A percentile compares a stretch with the other conserved stretches of the same genome.
These are phyloP conservation scores for Drosophila yakuba DNA, from an alignment of 1,140 invertebrate genomes.

Conservation along the genomic window DNA sequence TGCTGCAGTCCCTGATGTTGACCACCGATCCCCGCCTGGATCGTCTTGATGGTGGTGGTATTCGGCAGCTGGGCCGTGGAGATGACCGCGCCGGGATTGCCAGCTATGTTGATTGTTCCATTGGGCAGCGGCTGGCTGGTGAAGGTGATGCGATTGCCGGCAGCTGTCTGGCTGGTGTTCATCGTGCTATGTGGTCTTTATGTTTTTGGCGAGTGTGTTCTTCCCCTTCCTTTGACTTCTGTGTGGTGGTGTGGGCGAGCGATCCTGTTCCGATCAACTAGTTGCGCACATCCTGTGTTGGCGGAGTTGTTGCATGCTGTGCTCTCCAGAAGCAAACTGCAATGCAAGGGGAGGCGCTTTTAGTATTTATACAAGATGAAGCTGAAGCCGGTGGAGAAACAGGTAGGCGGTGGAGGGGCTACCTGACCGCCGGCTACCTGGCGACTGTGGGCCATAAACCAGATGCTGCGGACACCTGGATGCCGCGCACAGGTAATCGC, in stretches of 20 bases:
- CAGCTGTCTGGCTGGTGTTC: constrained; percentile 77
- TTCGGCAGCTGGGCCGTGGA: constrained; percentile 80
- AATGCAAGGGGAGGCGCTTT: constrained; percentile 49
- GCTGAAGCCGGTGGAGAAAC: neutral
- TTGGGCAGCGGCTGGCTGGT: constrained; percentile 87
- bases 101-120: constrained; percentile 85
- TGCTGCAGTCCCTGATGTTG: constrained; percentile 63
- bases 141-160: constrained; percentile 85
- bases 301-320: constrained; percentile 49
- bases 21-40: constrained; percentile 74
- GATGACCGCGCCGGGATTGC: constrained; percentile 62
- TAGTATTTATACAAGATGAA: constrained; percentile 42
- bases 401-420: constrained; percentile 20
- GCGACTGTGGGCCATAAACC: constrained; percentile 33
- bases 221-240: constrained; percentile 13
- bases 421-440: constrained; percentile 40
- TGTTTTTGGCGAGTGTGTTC: constrained; percentile 26
- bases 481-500: constrained; percentile 34
- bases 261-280: constrained; percentile 54
- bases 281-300: constrained; percentile 67
- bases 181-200: constrained; percentile 49
- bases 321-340: constrained; percentile 55
- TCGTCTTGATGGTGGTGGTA: constrained; percentile 85
- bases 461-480: constrained; percentile 10
- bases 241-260: constrained; percentile 8